These are phyloP conservation scores for Andrena cerasifolii DNA, from an alignment of 1,140 invertebrate genomes.

Conservation along the genomic window DNA sequence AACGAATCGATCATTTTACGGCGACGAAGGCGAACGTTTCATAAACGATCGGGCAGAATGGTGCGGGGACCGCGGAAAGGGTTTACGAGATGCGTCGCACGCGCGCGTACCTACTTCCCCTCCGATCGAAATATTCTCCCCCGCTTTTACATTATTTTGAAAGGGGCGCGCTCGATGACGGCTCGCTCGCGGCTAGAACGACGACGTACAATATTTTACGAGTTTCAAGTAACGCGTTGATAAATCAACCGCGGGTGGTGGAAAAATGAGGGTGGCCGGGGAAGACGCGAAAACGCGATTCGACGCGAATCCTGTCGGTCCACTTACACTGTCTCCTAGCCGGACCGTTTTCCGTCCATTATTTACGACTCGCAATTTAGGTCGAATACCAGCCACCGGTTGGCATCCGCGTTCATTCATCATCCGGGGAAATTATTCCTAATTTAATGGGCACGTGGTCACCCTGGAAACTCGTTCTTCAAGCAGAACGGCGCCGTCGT, in stretches of 20 bases:
- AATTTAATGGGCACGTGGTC: constrained; percentile 46
- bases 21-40: constrained; percentile 18
- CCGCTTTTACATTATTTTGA: no score
- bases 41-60: constrained; percentile 52
- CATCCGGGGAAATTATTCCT: constrained; percentile 39
- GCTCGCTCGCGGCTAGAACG: no score
- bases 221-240: constrained; percentile 37
- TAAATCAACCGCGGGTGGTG: constrained; percentile 50
- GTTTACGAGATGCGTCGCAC: constrained; percentile 44
- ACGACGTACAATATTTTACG: constrained; percentile 46
- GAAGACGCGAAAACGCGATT: constrained; percentile 35
- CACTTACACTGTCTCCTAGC: constrained; percentile 29
- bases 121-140: constrained; percentile 27
- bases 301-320: constrained; percentile 29
- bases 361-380: constrained; percentile 54
- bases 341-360: constrained; percentile 41
- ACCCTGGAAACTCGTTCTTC: background rate
- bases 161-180: no score
- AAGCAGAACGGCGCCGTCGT: background rate
- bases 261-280: constrained; percentile 43
- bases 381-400: constrained; percentile 30
- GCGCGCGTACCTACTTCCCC: no score
- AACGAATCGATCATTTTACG: constrained; percentile 44
- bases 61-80: constrained; percentile 30
- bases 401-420: constrained; percentile 26